These are phyloP conservation scores for Phoeniculus purpureus DNA, from an alignment of 2,797 vertebrate species.

Conservation along the genomic window DNA sequence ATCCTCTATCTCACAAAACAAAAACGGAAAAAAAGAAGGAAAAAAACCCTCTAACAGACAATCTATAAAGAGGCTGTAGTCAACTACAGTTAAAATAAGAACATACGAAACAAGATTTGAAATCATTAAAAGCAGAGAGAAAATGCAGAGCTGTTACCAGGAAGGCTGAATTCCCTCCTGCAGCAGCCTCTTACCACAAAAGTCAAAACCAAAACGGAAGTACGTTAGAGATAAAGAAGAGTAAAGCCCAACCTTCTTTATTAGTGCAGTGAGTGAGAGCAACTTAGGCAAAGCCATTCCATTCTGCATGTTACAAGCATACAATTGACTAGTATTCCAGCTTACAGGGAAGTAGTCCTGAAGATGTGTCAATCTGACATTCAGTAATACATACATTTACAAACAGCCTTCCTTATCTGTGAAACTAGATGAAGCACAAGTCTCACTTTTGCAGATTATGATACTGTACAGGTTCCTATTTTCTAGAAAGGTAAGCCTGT, in stretches of 20 bases:
- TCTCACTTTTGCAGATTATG: background rate
- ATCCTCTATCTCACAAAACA: fast-evolving
- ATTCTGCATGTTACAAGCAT: background rate
- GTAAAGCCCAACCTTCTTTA: background rate
- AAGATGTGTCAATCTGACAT: background rate
- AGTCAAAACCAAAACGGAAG: background rate
- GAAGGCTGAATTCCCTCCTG: background rate
- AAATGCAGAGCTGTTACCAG: background rate
- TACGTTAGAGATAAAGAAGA: background rate
- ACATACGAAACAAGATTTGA: background rate
- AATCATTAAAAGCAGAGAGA: background rate
- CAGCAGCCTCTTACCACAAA: background rate
- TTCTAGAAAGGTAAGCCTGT: background rate
- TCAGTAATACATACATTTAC: background rate
- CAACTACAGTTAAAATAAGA: background rate
- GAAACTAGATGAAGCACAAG: background rate
- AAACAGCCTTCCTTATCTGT: background rate
- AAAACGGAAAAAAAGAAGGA: fast-evolving
- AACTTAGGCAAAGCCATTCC: background rate
- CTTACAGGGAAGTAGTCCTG: background rate
- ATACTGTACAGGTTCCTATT: background rate
- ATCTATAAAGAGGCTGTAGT: background rate
- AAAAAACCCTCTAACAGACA: fast-evolving
- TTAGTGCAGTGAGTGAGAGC: background rate
- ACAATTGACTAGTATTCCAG: background rate